Conservation (phyloP, 2,888 invertebrate species). For the Cataglyphis rosenhaueri region DNA sequence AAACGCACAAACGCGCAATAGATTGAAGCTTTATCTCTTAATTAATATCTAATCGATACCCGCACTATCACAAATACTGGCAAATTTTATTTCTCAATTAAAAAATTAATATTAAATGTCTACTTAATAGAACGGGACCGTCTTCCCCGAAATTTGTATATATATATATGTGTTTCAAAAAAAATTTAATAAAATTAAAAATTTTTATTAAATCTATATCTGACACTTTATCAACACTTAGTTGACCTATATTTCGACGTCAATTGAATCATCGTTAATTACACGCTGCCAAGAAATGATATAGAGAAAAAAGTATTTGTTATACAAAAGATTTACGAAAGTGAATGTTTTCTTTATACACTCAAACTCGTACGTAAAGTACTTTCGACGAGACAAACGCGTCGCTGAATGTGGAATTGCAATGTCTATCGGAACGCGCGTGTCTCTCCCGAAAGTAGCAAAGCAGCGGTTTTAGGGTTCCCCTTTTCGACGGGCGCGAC, state of each 20-base stretch:
- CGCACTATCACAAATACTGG: neutral
- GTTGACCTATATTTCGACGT: neutral
- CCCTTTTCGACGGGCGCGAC: conserved; percentile 55
- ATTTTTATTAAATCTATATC: neutral
- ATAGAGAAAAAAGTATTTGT: neutral
- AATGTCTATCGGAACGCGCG: conserved; percentile 50
- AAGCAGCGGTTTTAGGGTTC: conserved; percentile 49
- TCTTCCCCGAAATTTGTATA: neutral
- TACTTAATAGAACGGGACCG: neutral
- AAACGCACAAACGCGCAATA: conserved; percentile 18
- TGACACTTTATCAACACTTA: neutral
- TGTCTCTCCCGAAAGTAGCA: conserved; percentile 49
- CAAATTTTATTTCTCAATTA: conserved; percentile 24
- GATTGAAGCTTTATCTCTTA: neutral
- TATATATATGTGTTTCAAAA: neutral
- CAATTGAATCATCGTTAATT: conserved; percentile 5
- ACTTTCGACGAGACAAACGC: conserved; percentile 9
- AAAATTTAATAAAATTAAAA: too few relatives aligned
- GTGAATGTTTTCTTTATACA: neutral
- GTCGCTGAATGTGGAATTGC: conserved; percentile 29
- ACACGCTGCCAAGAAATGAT: neutral
- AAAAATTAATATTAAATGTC: neutral
- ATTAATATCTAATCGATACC: conserved; percentile 1
- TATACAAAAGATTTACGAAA: conserved; percentile 1
- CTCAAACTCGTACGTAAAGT: neutral